Base-by-base conservation (phyloP, 2,797 vertebrate species). In the Typhlichthys eigenmanni region DNA sequence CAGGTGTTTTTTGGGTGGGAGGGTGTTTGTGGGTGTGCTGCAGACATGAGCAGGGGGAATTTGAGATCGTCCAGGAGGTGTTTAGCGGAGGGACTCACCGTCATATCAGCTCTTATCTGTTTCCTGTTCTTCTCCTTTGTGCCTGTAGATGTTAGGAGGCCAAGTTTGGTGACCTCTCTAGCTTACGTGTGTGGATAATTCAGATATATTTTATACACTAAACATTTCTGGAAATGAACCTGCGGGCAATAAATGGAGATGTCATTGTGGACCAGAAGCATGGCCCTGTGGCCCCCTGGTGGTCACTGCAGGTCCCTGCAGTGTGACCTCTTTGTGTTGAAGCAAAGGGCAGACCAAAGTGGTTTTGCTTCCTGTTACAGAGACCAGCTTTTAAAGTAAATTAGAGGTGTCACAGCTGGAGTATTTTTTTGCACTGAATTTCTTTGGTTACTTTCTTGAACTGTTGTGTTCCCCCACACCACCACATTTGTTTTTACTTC, bases 381-480 rank as follows among this genome's bases (percentile, higher is more conserved):
- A 58, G 14, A 24, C 47, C n/a, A 32, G n/a, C 47, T 74, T 75
- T 68, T 52, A 79, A 71, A 71, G 69, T 55, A n/a, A 77, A 64
- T 57, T 8, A 61, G 63, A 17, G 43, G 46, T 52, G 14, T 78
- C 34, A 84, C 79, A 79, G 70, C 69, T 79, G 64, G 68, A 67
- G 71, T 82, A 19, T 78, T 77, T 75, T 61, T 87, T 95, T 95
- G 95, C 95, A 95, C 95, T 95, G 92, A 91, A 91, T 86, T 87
- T 87, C 80, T 81, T 85, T 68, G 79, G 87, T 78, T 66, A 74
- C 71, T 80, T 50, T 16, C 76, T 76, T 16, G 60, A 38, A 32
- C 16, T 67, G 58, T 57, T 38, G 17, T 53, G 8, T 55, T 54
- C 32, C 61, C 51, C 16, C 5, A 4, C 14, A 13, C 14, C 17